phyloP scores from a whole-genome alignment of 1,140 invertebrate genomes.

The Neotoxoptera formosana region DNA sequence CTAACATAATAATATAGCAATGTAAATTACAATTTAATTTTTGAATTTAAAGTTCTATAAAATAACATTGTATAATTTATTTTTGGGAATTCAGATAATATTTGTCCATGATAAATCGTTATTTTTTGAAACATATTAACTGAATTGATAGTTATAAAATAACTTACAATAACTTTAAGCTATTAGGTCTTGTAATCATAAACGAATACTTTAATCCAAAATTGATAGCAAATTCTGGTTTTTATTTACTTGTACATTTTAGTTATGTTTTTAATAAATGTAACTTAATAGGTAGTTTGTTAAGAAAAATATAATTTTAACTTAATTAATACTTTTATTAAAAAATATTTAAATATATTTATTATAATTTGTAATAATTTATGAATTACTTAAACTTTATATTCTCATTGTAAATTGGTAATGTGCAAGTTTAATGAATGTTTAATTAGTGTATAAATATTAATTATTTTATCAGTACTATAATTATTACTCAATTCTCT shows the following conservation, averaged over 20 bases:
- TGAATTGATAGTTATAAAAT: neutral
- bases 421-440: neutral
- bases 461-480: too few species aligned
- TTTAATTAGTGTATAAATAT: neutral
- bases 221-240: too few species aligned
- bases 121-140: neutral
- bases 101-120: neutral
- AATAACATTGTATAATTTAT: neutral
- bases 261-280: neutral
- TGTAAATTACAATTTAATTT: too few species aligned
- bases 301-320: neutral
- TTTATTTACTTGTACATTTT: too few species aligned
- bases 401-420: too few species aligned
- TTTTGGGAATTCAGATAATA: too few species aligned
- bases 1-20: neutral
- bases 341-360: neutral
- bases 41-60: neutral
- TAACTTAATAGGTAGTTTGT: neutral
- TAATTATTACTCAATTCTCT: too few species aligned
- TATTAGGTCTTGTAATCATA: too few species aligned
- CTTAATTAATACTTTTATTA: neutral
- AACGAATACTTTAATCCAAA: too few species aligned
- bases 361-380: neutral
- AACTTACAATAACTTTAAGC: neutral
- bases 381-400: neutral